phyloP scores from a whole-genome alignment of 2,888 invertebrate species.

The Noctua pronuba region DNA sequence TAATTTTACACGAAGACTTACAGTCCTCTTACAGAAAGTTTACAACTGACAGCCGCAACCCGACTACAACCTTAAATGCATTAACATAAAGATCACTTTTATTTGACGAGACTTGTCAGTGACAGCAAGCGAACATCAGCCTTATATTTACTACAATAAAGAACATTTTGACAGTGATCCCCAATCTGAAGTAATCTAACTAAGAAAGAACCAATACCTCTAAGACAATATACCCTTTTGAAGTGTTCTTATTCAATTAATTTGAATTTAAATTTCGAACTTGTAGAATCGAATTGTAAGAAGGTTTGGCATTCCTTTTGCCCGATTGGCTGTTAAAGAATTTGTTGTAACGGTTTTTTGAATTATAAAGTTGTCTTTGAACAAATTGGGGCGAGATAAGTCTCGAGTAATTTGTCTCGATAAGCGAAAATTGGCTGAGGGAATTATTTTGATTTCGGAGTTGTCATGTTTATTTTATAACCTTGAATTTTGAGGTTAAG shows the following conservation, averaged over 20 bases:
- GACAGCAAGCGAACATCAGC: not conserved
- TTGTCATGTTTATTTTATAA: conserved; percentile 6
- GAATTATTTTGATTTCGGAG: conserved; percentile 4
- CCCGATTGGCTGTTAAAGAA: conserved; percentile 55
- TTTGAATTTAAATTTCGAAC: conserved; percentile 63
- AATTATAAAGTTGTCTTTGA: conserved; percentile 50
- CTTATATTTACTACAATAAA: not conserved
- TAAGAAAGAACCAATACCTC: conserved; percentile 25
- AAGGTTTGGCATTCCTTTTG: conserved; percentile 51
- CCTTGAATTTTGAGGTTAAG: not conserved
- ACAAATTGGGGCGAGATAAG: conserved; percentile 25
- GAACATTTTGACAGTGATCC: not conserved
- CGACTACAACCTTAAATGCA: not conserved
- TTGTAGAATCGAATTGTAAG: conserved; percentile 59
- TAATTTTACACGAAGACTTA: conserved; percentile 51
- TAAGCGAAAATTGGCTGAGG: not conserved
- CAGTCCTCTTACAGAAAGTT: not conserved
- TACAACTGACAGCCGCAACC: not conserved
- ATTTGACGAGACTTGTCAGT: not conserved
- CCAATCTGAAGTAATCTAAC: not conserved
- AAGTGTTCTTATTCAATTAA: conserved; percentile 66
- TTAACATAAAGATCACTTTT: not conserved
- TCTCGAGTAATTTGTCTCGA: conserved; percentile 34
- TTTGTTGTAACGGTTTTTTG: conserved; percentile 41
- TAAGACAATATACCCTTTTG: conserved; percentile 54